These are phyloP conservation scores for Ptychodera flava DNA, from an alignment of 35 echinoderm and acorn worm species.

Conservation along the genomic window DNA sequence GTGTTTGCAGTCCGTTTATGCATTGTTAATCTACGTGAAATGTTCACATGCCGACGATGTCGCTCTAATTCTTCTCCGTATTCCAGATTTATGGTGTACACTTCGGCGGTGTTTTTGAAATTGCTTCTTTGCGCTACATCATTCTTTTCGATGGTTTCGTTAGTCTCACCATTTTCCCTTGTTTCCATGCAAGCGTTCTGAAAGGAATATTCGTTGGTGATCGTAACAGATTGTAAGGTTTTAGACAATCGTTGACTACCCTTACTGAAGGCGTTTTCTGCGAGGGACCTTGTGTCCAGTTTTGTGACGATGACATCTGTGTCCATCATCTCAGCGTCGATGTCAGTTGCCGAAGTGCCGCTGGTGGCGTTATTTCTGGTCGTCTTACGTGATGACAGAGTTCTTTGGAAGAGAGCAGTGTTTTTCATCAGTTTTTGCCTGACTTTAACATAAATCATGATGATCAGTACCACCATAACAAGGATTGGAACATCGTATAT, in stretches of 20 bases:
- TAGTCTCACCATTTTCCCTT: background rate
- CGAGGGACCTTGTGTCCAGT: background rate
- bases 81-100: background rate
- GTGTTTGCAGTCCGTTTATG: conserved; percentile 38
- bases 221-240: background rate
- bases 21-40: background rate
- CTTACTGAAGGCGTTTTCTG: background rate
- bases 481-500: conserved; percentile 37
- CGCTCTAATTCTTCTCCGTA: background rate
- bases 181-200: background rate
- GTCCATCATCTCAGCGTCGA: background rate
- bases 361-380: background rate
- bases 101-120: too few relatives aligned
- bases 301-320: background rate
- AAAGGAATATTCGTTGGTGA: background rate
- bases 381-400: background rate
- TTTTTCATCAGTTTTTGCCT: background rate
- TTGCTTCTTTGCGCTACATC: too few relatives aligned
- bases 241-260: background rate
- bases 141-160: background rate
- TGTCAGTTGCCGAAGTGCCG: background rate
- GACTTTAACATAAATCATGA: conserved; percentile 14
- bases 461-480: conserved; percentile 21
- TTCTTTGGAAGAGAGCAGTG: background rate
- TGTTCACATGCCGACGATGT: background rate